Conservation (phyloP, 2,888 invertebrate species). For the Timema cristinae region DNA sequence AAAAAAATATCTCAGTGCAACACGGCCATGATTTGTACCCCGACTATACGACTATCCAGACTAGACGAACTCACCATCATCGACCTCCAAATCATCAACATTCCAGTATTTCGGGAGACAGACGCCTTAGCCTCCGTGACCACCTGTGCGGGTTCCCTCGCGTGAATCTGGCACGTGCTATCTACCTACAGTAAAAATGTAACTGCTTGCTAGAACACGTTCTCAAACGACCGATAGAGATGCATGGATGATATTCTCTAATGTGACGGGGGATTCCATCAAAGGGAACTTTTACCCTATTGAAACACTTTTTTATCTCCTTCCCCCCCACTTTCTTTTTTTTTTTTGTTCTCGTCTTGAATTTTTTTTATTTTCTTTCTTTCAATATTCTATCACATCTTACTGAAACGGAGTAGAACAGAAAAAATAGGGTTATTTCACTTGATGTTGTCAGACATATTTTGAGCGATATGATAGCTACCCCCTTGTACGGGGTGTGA, state of each 20-base stretch:
- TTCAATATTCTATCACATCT: slow-evolving; percentile 7
- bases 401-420: background rate
- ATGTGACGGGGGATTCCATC: slow-evolving; percentile 14
- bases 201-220: too few species aligned
- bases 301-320: slow-evolving; percentile 6
- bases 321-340: background rate
- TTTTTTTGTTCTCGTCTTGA: background rate
- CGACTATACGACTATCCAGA: too few species aligned
- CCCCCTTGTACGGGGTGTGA: slow-evolving; percentile 2
- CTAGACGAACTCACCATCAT: too few species aligned
- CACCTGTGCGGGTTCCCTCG: too few species aligned
- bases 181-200: too few species aligned
- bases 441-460: slow-evolving; percentile 17
- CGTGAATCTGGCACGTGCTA: too few species aligned
- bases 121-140: too few species aligned
- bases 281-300: slow-evolving; percentile 13
- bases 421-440: slow-evolving; percentile 10
- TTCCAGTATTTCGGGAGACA: too few species aligned
- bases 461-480: slow-evolving; percentile 12
- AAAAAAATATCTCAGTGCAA: too few species aligned
- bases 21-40: too few species aligned
- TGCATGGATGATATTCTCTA: slow-evolving; percentile 12
- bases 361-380: background rate
- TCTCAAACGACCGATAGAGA: background rate
- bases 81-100: too few species aligned